phyloP scores from a whole-genome alignment of 2,113 vertebrate genomes.

The Varanus salvator region DNA sequence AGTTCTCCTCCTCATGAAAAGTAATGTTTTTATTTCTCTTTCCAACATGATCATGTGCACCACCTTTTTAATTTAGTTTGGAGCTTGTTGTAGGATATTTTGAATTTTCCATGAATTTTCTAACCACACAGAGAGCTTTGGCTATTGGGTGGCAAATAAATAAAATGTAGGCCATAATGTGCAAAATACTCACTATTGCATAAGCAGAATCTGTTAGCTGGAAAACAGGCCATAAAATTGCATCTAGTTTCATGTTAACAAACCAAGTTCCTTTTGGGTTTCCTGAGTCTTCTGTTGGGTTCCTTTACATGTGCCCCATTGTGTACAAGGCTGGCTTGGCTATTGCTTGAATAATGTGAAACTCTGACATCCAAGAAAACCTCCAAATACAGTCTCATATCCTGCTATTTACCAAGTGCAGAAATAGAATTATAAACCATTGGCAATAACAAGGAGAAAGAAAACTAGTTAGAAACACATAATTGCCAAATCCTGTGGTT shows the following conservation, averaged over 20 bases:
- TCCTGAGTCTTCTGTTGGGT: slow-evolving; percentile 22
- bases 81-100: slow-evolving; percentile 15
- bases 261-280: slow-evolving; percentile 32
- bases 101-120: not conserved
- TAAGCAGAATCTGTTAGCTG: slow-evolving; percentile 31
- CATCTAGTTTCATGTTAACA: slow-evolving; percentile 44
- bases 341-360: slow-evolving; percentile 45
- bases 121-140: too few species aligned
- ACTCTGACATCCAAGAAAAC: slow-evolving; percentile 34
- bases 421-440: slow-evolving; percentile 63
- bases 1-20: slow-evolving; percentile 34
- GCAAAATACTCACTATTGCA: slow-evolving; percentile 27
- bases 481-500: slow-evolving; percentile 51
- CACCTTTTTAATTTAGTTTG: slow-evolving; percentile 31
- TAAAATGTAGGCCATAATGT: not conserved
- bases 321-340: slow-evolving; percentile 19
- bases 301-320: slow-evolving; percentile 28
- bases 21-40: not conserved
- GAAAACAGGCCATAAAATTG: slow-evolving; percentile 42
- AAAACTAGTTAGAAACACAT: slow-evolving; percentile 56
- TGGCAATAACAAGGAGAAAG: slow-evolving; percentile 63
- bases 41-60: slow-evolving; percentile 18
- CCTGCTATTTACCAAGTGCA: slow-evolving; percentile 68
- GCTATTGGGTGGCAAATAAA: too few species aligned
- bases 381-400: slow-evolving; percentile 19